Conservation (phyloP, 2,797 vertebrate genomes). For the Cyclopterus lumpus region DNA sequence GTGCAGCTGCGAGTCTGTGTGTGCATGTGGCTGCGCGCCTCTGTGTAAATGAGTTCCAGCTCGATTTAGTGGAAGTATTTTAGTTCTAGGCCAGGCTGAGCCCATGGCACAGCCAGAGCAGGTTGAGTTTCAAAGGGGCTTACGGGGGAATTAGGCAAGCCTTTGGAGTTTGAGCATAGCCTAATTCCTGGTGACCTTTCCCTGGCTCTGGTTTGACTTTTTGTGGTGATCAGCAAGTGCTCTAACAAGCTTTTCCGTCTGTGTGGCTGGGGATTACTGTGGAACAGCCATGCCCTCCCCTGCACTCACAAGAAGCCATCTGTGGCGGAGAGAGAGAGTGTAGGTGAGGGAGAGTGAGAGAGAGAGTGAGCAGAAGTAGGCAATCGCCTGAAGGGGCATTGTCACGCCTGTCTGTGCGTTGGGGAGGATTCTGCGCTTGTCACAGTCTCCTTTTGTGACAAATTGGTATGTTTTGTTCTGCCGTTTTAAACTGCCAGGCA, state of each 20-base stretch:
- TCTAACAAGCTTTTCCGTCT: slow-evolving; percentile 87
- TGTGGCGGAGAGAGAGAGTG: slow-evolving; percentile 71
- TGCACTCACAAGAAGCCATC: slow-evolving; percentile 82
- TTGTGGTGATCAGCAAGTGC: slow-evolving; percentile 86
- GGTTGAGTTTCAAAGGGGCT: slow-evolving; percentile 84
- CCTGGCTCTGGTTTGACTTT: slow-evolving; percentile 87
- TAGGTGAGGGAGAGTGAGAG: slow-evolving; percentile 36
- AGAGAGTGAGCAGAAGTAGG: slow-evolving; percentile 66
- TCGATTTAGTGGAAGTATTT: slow-evolving; percentile 81
- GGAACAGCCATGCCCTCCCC: slow-evolving; percentile 79
- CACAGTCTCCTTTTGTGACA: slow-evolving; percentile 76
- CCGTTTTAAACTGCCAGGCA: slow-evolving; percentile 68
- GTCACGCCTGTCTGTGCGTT: slow-evolving; percentile 81
- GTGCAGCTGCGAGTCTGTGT: slow-evolving; percentile 60
- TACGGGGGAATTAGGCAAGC: slow-evolving; percentile 85
- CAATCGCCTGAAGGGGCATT: slow-evolving; percentile 78
- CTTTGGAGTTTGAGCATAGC: slow-evolving; percentile 83
- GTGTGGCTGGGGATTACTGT: slow-evolving; percentile 84
- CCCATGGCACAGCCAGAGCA: slow-evolving; percentile 79
- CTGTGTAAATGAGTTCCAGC: slow-evolving; percentile 83
- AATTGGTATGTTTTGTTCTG: slow-evolving; percentile 78
- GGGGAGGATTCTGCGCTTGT: slow-evolving; percentile 75
- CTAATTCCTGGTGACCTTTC: slow-evolving; percentile 87
- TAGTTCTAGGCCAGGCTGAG: slow-evolving; percentile 78
- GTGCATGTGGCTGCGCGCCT: slow-evolving; percentile 60